phyloP scores from a whole-genome alignment of 2,113 vertebrate species.

The Cygnus atratus region DNA sequence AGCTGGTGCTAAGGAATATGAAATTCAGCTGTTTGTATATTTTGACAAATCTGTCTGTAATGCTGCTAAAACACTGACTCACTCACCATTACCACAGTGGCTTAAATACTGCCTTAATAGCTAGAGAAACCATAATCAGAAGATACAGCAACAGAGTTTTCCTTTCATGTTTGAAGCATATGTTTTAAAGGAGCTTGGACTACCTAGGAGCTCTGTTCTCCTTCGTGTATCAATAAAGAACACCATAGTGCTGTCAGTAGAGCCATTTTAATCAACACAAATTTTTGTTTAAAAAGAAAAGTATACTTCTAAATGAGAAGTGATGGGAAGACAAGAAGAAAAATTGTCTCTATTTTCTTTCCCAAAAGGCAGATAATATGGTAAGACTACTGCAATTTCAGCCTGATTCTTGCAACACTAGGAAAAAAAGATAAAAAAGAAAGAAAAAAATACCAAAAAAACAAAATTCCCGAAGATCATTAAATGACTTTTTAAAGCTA shows the following conservation, averaged over 20 bases:
- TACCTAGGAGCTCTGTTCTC: not conserved
- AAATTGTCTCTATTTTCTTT: not conserved
- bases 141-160: not conserved
- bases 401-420: not conserved
- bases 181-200: not conserved
- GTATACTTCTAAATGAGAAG: conserved; percentile 32
- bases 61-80: not conserved
- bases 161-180: not conserved
- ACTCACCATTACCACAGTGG: not conserved
- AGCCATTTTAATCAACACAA: not conserved
- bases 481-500: not conserved
- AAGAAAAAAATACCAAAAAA: no score
- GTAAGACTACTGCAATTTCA: not conserved
- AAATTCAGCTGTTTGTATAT: not conserved
- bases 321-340: not conserved
- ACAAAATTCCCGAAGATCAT: not conserved
- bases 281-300: conserved; percentile 34
- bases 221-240: not conserved
- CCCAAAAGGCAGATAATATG: not conserved
- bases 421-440: not conserved
- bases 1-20: not conserved
- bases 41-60: not conserved
- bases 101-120: not conserved
- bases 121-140: not conserved
- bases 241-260: not conserved